Evolutionary conservation across 2,113 vertebrate genomes (phyloP), one percentile per base, ranked within the genome.

Genomic region (Oceanites oceanicus): DNA sequence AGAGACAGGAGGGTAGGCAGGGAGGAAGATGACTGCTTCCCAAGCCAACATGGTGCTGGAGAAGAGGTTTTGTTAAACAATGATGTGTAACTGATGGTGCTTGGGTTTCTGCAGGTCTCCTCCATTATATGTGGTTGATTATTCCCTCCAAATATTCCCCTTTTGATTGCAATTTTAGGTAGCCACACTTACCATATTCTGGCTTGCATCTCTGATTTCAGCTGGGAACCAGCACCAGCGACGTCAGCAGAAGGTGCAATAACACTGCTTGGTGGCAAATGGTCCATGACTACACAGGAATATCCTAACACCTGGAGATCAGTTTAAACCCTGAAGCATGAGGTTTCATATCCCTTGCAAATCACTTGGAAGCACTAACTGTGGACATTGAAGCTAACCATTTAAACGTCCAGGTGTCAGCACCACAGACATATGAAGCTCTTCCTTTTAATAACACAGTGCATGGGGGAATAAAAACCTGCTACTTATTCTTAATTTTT

Each of bases 381-480:
- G 49, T 30, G 49, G 61, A 25, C 29, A 11, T 2, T 40, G 27
- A 63, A 40, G 29, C 30, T 84, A 59, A 63, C 34, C 59, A 56
- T 0, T 0, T 74, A 72, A 84, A 55, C 7, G 8, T 27, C 73
- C 76, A 79, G 34, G 7, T 80, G 34, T 34, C 72, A 30, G 42
- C 76, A 68, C 19, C 19, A 71, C 27, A 61, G 19, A 56, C 2
- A 4, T 13, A 16, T 2, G 8, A 76, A 92, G 15, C 13, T 79
- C 42, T 90, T 86, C 30, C 42, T 73, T 66, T 80, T 72, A 76
- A 32, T 17, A 68, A 45, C 18, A 29, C 3, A 6, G 55, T 58
- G 21, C 13, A 63, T 19, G 11, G 20, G 12, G 18, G 8, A 1
- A 0, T 8, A 44, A 65, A 38, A 10, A 3, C 16, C 49, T 75